phyloP scores from a whole-genome alignment of 1,140 invertebrate genomes.

The Brachionus asplanchnoidis region DNA sequence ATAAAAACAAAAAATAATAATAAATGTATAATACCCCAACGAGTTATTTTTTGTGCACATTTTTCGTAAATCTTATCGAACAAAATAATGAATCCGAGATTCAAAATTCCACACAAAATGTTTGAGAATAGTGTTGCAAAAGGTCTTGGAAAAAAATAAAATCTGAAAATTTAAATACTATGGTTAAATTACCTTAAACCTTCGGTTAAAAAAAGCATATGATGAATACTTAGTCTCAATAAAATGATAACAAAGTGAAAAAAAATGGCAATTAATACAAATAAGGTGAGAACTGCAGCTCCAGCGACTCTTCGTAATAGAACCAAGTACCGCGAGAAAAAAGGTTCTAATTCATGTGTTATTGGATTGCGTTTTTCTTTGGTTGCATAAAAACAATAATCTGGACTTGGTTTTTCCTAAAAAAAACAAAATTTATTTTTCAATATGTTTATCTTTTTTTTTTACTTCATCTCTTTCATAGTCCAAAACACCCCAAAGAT shows the following conservation, averaged over 20 bases:
- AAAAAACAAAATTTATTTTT: background rate
- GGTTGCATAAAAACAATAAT: slow-evolving; percentile 53
- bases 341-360: slow-evolving; percentile 61
- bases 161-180: background rate
- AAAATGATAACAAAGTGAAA: slow-evolving; percentile 9
- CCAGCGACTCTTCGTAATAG: background rate
- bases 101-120: slow-evolving; percentile 23
- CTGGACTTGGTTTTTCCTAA: slow-evolving; percentile 50
- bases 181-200: background rate
- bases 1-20: too few relatives aligned
- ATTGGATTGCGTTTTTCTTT: slow-evolving; percentile 54
- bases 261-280: background rate
- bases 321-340: slow-evolving; percentile 57
- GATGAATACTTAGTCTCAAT: background rate
- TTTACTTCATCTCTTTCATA: slow-evolving; percentile 70
- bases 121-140: slow-evolving; percentile 34
- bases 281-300: background rate
- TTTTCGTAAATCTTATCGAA: slow-evolving; percentile 24
- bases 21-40: slow-evolving; percentile 36
- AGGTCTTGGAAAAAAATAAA: background rate
- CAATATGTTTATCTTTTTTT: background rate
- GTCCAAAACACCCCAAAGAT: slow-evolving; percentile 81
- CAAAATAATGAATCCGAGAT: slow-evolving; percentile 17
- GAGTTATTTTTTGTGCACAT: slow-evolving; percentile 30
- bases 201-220: slow-evolving; percentile 35